Base-by-base conservation (phyloP, 2,113 vertebrate species). In the Leucopsar rothschildi region DNA sequence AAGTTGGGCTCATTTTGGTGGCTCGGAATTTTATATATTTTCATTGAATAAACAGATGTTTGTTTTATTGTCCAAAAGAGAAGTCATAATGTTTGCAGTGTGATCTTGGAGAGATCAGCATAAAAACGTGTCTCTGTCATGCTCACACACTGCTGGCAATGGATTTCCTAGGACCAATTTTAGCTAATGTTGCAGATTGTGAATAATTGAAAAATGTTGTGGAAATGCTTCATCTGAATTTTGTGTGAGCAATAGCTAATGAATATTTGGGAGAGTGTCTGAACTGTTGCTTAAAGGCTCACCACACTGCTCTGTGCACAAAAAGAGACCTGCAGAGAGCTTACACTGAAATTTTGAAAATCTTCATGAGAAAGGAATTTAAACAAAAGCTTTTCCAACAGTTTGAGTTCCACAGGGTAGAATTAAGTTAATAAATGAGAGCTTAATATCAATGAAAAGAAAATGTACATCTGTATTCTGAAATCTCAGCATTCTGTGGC, bases 151-250 rank as follows among this genome's bases (percentile, higher is more conserved):
- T 63, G 44, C 71, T 91, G 82, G 76, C 78, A 50, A 10, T 84
- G 72, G 86, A 65, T 68, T 91, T 90, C 93, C 55, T 44, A 40
- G 50, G 35, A 61, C 93, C 12, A 24, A 44, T 94, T 97, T 83
- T 94, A 96, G 95, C 69, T 92, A 91, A 84, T 84, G 68, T 61
- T 70, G 61, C 37, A 78, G 60, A 86, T 83, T 60, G 49, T 57
- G 77, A 82, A 61, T 92, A 93, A 88, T 79, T 92, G 78, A 80
- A 92, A 89, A 85, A 72, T 35, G 53, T 53, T 37, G n/a, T 90
- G 71, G 75, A 81, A 94, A 81, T 78, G 70, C 59, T 93, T 96
- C 35, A 73, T 81, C 56, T 89, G 78, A 91, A 81, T 93, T 90
- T 77, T 69, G 31, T 88, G 88, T 47, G 66, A 57, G 92, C 39